Evolutionary conservation across 2,797 vertebrate genomes (phyloP).

Genomic region (Taeniopygia guttata): DNA sequence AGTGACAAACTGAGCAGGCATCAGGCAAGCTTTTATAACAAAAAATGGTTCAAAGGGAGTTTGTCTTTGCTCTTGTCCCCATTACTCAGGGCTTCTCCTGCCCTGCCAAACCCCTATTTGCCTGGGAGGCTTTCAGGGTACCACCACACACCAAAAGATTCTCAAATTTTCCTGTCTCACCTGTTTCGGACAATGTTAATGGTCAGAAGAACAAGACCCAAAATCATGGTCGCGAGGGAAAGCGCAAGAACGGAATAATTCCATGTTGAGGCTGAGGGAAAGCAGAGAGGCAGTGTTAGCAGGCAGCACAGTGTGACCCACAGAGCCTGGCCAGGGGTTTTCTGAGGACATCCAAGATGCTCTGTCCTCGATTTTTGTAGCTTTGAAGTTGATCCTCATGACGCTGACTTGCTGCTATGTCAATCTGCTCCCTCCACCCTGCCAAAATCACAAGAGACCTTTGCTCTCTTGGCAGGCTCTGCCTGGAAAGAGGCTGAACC

Average conservation of each 20-base stretch:
- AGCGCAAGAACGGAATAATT: conserved; percentile 83
- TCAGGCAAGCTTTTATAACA: background rate
- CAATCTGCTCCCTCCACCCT: background rate
- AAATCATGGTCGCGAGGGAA: conserved; percentile 74
- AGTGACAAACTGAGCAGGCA: background rate
- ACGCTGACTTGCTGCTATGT: background rate
- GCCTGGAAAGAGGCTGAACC: background rate
- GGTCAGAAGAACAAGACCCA: conserved; percentile 82
- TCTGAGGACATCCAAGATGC: background rate
- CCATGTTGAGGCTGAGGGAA: conserved; percentile 82
- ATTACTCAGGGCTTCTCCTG: background rate
- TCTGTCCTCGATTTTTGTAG: background rate
- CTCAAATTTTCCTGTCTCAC: background rate
- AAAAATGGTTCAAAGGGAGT: background rate
- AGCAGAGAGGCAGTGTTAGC: background rate
- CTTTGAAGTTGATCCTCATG: background rate
- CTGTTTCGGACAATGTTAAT: conserved; percentile 57
- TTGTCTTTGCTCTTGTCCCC: background rate
- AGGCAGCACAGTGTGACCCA: background rate
- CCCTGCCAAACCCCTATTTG: background rate
- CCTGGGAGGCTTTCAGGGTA: background rate
- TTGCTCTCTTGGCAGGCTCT: background rate
- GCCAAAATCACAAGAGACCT: background rate
- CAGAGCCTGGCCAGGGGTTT: background rate
- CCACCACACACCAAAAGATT: background rate